Percentiles rank a stretch among this genome's conserved stretches.
Evolutionary conservation across 2,888 invertebrate genomes (phyloP).

Genomic region (Tryphoninae sp.): DNA sequence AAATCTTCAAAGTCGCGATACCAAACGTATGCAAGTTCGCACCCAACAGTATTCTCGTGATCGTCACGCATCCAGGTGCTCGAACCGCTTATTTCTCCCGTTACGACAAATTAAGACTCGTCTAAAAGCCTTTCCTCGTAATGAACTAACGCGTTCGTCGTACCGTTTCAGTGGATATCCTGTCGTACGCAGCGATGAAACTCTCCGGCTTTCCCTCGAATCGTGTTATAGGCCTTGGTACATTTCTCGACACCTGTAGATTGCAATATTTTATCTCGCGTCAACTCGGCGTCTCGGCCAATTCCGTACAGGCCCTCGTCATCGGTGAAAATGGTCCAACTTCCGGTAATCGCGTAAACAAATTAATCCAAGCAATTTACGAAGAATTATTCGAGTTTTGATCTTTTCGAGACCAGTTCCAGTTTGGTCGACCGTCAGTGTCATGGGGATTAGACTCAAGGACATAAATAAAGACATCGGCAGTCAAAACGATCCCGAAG

Average conservation of each 20-base stretch:
- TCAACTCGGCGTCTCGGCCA: conserved; percentile 82
- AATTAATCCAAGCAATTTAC: conserved; percentile 13
- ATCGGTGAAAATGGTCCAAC: conserved; percentile 84
- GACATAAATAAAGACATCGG: conserved; percentile 83
- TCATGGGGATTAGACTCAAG: conserved; percentile 83
- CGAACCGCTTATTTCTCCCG: not conserved
- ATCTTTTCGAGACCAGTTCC: conserved; percentile 78
- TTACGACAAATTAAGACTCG: not conserved
- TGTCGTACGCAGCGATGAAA: conserved; percentile 84
- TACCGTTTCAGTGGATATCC: conserved; percentile 82
- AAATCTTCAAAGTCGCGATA: conserved; percentile 84
- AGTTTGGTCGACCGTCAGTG: conserved; percentile 84
- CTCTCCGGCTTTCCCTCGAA: conserved; percentile 83
- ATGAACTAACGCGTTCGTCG: not conserved
- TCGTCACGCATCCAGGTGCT: conserved; percentile 74
- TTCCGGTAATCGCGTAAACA: conserved; percentile 74
- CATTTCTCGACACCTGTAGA: conserved; percentile 84
- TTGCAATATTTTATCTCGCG: conserved; percentile 83
- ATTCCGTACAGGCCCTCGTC: conserved; percentile 83
- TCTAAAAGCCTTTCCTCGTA: not conserved
- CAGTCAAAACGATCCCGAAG: conserved; percentile 81
- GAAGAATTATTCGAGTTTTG: conserved; percentile 2
- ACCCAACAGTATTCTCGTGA: conserved; percentile 83
- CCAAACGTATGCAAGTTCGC: conserved; percentile 84
- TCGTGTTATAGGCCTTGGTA: conserved; percentile 84